These are phyloP conservation scores for Ornithorhynchus anatinus DNA, from an alignment of 2,113 vertebrate species.

Conservation along the genomic window DNA sequence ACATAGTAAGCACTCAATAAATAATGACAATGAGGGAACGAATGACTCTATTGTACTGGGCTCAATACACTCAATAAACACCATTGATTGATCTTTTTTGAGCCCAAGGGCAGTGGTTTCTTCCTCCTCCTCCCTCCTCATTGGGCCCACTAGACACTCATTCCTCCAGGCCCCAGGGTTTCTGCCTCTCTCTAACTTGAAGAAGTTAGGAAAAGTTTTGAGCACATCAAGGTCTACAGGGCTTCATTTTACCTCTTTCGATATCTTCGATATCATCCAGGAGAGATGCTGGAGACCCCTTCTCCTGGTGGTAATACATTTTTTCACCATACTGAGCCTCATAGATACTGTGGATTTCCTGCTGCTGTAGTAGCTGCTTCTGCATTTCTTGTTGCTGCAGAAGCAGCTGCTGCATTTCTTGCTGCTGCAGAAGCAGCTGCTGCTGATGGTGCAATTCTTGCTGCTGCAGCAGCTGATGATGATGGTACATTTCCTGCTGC, in stretches of 20 bases:
- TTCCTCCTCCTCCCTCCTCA: too few species aligned
- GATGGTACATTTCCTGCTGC: slow-evolving; percentile 57
- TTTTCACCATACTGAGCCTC: too few species aligned
- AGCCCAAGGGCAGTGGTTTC: too few species aligned
- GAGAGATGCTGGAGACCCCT: slow-evolving; percentile 78
- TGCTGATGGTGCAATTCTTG: too few species aligned
- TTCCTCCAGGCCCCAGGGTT: too few species aligned
- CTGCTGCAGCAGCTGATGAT: slow-evolving; percentile 30
- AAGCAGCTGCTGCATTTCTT: slow-evolving; percentile 64
- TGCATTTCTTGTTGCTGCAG: slow-evolving; percentile 68
- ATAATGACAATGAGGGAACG: too few species aligned
- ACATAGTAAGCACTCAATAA: too few species aligned
- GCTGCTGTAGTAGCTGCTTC: slow-evolving; percentile 85
- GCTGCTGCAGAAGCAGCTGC: too few species aligned
- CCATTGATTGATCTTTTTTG: too few species aligned
- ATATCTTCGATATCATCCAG: slow-evolving; percentile 99
- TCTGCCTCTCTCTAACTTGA: background rate
- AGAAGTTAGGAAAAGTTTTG: background rate
- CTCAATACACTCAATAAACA: too few species aligned
- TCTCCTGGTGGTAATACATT: slow-evolving; percentile 75
- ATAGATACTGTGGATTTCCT: slow-evolving; percentile 59
- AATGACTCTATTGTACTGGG: too few species aligned
- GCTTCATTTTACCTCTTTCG: slow-evolving; percentile 82
- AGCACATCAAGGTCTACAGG: background rate
- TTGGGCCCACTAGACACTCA: too few species aligned